These are phyloP conservation scores for Iguana delicatissima DNA, from an alignment of 2,797 vertebrate species.

Conservation along the genomic window DNA sequence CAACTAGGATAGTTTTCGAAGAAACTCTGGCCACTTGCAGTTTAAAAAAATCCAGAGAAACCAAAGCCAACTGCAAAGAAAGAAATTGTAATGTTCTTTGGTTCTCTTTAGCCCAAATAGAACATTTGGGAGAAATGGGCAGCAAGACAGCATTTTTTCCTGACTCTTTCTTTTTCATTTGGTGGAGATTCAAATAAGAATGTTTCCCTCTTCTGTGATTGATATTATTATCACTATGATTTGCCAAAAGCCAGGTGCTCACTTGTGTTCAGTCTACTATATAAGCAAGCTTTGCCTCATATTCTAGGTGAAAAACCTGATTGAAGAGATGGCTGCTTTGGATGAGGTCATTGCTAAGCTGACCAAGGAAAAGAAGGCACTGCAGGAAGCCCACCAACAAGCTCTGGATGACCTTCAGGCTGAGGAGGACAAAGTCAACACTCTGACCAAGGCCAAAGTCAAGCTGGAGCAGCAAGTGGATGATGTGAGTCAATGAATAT, in stretches of 20 bases:
- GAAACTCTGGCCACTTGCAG: background rate
- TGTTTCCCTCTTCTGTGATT: background rate
- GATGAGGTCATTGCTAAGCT: conserved; percentile 91
- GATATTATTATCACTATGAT: background rate
- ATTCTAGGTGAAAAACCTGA: conserved; percentile 92
- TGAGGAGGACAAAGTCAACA: conserved; percentile 95
- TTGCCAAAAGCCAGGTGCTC: background rate
- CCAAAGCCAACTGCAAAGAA: background rate
- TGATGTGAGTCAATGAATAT: conserved; percentile 85
- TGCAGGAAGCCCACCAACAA: conserved; percentile 95
- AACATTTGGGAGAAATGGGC: background rate
- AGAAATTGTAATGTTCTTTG: background rate
- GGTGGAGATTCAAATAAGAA: background rate
- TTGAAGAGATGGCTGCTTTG: conserved; percentile 92
- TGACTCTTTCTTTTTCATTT: background rate
- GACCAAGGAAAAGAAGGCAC: conserved; percentile 93
- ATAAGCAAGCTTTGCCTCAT: background rate
- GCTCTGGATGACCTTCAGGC: conserved; percentile 93
- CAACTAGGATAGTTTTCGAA: background rate
- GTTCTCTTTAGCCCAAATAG: background rate
- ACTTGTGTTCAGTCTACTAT: background rate
- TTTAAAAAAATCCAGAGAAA: background rate
- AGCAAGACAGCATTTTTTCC: background rate
- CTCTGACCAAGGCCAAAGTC: conserved; percentile 90
- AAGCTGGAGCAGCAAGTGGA: conserved; percentile 96